Evolutionary conservation across 2,888 invertebrate genomes (phyloP).

Genomic region (Nyleta sp.): DNA sequence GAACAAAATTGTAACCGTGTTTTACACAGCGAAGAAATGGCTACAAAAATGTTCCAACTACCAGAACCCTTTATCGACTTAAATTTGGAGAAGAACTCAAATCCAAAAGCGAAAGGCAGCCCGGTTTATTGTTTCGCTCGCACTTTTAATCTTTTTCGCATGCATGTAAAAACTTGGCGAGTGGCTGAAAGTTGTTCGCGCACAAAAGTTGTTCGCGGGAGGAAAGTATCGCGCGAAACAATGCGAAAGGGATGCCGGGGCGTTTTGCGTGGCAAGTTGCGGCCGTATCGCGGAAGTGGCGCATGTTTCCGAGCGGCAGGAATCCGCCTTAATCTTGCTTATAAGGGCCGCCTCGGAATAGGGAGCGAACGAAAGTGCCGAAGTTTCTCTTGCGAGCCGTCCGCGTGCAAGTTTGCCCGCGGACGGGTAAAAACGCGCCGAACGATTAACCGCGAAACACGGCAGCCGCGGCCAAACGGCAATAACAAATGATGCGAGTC

Average conservation of each 20-base stretch:
- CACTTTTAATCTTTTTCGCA: constrained; percentile 33
- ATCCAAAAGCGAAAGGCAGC: background rate
- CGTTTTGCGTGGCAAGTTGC: constrained; percentile 53
- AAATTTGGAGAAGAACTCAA: background rate
- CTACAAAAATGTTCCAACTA: too few relatives aligned
- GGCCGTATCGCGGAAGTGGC: constrained; percentile 31
- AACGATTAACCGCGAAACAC: constrained; percentile 47
- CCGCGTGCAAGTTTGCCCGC: background rate
- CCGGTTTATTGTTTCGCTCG: constrained; percentile 15
- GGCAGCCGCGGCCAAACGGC: constrained; percentile 13
- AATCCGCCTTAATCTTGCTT: constrained; percentile 58
- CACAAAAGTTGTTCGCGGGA: constrained; percentile 30
- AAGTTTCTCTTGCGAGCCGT: constrained; percentile 34
- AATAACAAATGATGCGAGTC: constrained; percentile 53
- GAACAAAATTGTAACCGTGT: background rate
- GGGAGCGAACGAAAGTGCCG: constrained; percentile 38
- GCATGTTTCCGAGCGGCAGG: constrained; percentile 42
- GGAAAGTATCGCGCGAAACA: constrained; percentile 44
- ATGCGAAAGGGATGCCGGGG: constrained; percentile 41
- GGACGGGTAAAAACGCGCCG: constrained; percentile 36
- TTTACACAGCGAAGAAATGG: too few relatives aligned
- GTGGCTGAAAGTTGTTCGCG: constrained; percentile 37
- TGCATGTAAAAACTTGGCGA: constrained; percentile 40
- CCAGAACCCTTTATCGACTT: background rate
- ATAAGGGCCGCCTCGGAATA: constrained; percentile 12